Conservation (phyloP, 2,797 vertebrate genomes). For the Smutsia gigantea region DNA sequence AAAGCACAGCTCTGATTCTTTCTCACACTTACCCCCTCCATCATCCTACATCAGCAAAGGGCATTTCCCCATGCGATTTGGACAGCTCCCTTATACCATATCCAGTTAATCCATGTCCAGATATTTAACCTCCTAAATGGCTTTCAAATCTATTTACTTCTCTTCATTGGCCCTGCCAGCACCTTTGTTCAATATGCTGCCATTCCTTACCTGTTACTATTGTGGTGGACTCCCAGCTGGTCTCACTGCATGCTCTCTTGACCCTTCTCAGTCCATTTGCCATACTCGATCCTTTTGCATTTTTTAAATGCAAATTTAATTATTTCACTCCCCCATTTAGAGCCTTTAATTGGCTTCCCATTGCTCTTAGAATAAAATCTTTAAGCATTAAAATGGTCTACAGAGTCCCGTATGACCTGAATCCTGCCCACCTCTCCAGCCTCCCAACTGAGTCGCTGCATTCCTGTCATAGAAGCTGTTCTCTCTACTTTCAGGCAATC, state of each 20-base stretch:
- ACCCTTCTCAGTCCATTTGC: not conserved
- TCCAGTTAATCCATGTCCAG: not conserved
- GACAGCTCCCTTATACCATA: not conserved
- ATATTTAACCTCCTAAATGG: not conserved
- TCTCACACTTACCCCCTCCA: not conserved
- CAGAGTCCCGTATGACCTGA: not conserved
- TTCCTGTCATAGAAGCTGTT: not conserved
- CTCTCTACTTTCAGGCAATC: not conserved
- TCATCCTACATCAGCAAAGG: not conserved
- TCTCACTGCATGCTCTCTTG: not conserved
- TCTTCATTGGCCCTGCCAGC: not conserved
- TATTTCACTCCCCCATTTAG: not conserved
- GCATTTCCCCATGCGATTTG: not conserved
- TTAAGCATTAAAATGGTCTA: not conserved
- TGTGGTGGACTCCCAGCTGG: not conserved
- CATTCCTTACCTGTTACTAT: not conserved
- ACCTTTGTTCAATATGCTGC: not conserved
- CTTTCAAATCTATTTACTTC: not conserved
- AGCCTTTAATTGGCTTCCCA: conserved; percentile 1
- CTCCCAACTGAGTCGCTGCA: not conserved
- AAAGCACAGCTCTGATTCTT: not conserved
- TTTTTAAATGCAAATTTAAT: conserved; percentile 49
- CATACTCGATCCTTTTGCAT: not conserved
- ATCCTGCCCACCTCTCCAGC: not conserved
- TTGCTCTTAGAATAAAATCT: conserved; percentile 16